Base-by-base conservation (phyloP, 2,113 vertebrate species). In the Heterotis niloticus region DNA sequence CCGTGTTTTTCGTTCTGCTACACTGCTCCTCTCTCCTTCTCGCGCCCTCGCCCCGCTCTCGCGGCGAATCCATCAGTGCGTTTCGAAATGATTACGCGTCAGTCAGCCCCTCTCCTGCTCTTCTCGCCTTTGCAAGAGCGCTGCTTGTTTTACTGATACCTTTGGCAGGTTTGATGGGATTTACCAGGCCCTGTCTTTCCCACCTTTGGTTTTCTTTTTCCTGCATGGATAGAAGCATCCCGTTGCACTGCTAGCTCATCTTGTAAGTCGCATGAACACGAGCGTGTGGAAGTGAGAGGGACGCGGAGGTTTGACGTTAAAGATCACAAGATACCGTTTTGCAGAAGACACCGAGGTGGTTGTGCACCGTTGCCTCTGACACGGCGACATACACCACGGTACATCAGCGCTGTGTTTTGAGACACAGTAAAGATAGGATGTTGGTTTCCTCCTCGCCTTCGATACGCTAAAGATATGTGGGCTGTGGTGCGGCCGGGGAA, bases 201-300 rank as follows among this genome's bases (percentile, higher is more conserved):
- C 75, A 65, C 26, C 16, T 24, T 77, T 77, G 51, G 24, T 67
- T 77, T 77, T 23, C 51, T 24, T 56, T 52, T 74, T 74, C 24
- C 10, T 59, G 72, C 23, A 12, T 28, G 54, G 44, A 71, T 59
- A 5, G 0, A 52, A 59, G 23, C 9, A 16, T 28, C 56, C 54
- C n/a, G n/a, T 57, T 24, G 26, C 52, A 23, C 54, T 18, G 26
- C 20, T 23, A n/a, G 17, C 64, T n/a, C 24, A 51, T 17, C 13
- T n/a, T 59, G 23, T 12, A 56, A 14, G 16, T 26, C 23, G 9
- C 34, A n/a, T 1, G 23, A 23, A 26, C 51, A 11, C 23, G 11
- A 18, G 52, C 54, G 10, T 10, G 10, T 17, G 60, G 4, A 17
- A 62, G 20, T 11, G 14, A 62, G 0, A 11, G 14, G 20, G 12